Conservation (phyloP, 2,888 invertebrate genomes). For the Stenchaetothrips biformis region DNA sequence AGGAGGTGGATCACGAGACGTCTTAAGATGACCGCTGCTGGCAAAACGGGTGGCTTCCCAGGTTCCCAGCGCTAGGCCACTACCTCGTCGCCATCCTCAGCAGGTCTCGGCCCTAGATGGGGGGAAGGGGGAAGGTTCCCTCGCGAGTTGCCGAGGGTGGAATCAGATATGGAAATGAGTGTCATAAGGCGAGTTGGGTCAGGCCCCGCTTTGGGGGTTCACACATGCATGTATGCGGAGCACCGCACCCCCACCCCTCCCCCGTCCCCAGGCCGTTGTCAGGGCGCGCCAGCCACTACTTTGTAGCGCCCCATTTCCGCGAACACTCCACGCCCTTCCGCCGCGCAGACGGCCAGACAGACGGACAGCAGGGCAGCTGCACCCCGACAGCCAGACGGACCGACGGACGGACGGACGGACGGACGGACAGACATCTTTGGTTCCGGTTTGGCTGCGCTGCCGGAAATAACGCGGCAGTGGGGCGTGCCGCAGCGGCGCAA, state of each 20-base stretch:
- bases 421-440: not conserved
- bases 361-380: not conserved
- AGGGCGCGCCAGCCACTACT: not conserved
- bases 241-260: not conserved
- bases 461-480: slow-evolving; percentile 2
- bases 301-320: slow-evolving; percentile 18
- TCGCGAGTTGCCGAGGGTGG: not conserved
- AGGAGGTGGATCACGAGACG: too few species aligned
- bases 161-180: not conserved
- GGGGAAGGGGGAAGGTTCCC: too few species aligned
- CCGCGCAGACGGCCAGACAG: not conserved
- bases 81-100: not conserved
- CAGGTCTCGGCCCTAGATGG: not conserved
- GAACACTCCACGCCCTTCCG: not conserved
- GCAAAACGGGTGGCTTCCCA: too few species aligned
- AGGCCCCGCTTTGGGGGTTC: not conserved
- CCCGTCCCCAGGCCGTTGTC: not conserved
- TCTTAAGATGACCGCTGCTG: too few species aligned
- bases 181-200: not conserved
- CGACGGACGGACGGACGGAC: not conserved
- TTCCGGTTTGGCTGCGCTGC: not conserved
- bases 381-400: not conserved
- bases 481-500: not conserved
- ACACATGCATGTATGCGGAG: too few species aligned
- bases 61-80: not conserved